A percentile compares a stretch with the other conserved stretches of the same genome.
Conservation (phyloP, 2,797 vertebrate genomes). For the Nannoperca australis region DNA sequence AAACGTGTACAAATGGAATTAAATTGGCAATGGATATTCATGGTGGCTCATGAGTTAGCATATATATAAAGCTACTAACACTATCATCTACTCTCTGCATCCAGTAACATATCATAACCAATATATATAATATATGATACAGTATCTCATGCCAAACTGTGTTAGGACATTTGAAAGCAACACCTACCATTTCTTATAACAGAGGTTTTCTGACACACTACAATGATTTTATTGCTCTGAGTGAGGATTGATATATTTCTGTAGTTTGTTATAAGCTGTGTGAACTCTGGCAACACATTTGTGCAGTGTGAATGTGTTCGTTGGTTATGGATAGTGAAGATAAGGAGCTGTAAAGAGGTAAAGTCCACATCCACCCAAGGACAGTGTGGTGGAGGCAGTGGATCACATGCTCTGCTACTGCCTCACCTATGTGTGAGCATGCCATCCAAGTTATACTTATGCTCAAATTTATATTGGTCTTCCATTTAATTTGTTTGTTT, state of each 20-base stretch:
- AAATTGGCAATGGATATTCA: too few relatives aligned
- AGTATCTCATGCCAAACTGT: not conserved
- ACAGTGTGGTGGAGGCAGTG: not conserved
- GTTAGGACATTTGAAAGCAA: not conserved
- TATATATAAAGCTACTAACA: not conserved
- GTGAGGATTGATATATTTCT: not conserved
- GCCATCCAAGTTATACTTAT: not conserved
- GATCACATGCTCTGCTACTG: not conserved
- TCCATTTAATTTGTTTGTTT: not conserved
- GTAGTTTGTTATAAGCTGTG: not conserved
- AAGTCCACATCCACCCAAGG: constrained; percentile 34
- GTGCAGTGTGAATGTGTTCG: not conserved
- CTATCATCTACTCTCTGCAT: not conserved
- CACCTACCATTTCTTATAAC: not conserved
- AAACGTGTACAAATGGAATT: too few relatives aligned
- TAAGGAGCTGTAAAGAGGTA: constrained; percentile 34
- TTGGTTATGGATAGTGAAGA: constrained; percentile 14
- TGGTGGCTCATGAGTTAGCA: too few relatives aligned
- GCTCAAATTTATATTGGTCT: not conserved
- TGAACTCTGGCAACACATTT: not conserved
- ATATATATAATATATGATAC: not conserved
- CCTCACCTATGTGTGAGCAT: not conserved
- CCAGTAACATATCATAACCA: not conserved
- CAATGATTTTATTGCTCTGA: not conserved
- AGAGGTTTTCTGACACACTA: not conserved